Percentiles rank a stretch among this genome's conserved stretches.
These are phyloP conservation scores for Tetranychus piercei DNA, from an alignment of 2,888 invertebrate genomes.

Conservation along the genomic window DNA sequence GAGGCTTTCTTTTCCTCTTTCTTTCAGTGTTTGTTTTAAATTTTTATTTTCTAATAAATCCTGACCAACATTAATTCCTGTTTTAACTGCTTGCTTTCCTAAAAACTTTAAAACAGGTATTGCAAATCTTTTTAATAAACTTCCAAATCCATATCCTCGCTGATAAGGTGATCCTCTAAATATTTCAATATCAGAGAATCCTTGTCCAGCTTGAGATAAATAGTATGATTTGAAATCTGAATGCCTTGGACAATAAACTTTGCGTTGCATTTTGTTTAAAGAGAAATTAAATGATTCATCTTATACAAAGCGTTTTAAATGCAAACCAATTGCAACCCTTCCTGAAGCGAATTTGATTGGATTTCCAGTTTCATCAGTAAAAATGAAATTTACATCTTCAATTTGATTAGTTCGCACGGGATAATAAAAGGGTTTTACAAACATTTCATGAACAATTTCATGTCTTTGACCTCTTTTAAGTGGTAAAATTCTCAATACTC, in stretches of 20 bases:
- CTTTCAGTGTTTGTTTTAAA: background rate
- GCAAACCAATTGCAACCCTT: background rate
- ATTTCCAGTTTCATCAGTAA: background rate
- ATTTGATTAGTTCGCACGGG: too few species aligned
- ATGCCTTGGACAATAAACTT: too few species aligned
- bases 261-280: too few species aligned
- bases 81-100: background rate
- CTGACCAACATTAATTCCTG: background rate
- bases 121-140: background rate
- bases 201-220: too few species aligned
- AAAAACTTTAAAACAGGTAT: background rate
- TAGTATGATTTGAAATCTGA: too few species aligned
- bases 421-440: too few species aligned
- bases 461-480: too few species aligned
- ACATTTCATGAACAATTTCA: too few species aligned
- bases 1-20: background rate
- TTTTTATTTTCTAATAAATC: background rate
- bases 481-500: too few species aligned
- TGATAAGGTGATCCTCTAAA: slow-evolving; percentile 6
- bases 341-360: background rate
- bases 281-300: background rate
- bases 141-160: slow-evolving; percentile 12
- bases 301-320: background rate
- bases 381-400: background rate
- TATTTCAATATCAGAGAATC: background rate